phyloP scores from a whole-genome alignment of 2,113 vertebrate genomes.

The Etia nguti region DNA sequence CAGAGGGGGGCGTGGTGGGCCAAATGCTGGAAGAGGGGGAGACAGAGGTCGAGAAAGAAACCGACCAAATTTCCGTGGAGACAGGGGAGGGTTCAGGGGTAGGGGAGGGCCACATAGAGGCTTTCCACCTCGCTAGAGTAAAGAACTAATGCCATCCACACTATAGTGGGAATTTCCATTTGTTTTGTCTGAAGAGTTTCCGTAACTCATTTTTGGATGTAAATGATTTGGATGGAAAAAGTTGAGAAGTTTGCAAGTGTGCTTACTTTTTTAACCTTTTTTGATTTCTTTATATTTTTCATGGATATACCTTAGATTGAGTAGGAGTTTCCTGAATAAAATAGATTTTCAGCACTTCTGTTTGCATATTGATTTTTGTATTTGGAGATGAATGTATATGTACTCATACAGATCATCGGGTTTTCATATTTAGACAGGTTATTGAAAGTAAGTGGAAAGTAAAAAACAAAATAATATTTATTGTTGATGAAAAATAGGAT shows the following conservation, averaged over 20 bases:
- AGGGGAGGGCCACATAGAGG: constrained; percentile 89
- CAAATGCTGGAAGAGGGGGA: constrained; percentile 83
- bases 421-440: neutral
- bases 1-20: constrained; percentile 86
- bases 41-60: constrained; percentile 91
- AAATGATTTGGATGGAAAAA: neutral
- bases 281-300: neutral
- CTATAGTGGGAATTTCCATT: neutral
- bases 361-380: neutral
- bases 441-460: neutral
- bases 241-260: neutral
- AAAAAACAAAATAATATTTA: too few species aligned
- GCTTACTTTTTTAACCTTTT: neutral
- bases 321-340: constrained; percentile 20
- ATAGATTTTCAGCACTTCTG: neutral
- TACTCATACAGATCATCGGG: neutral
- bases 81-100: constrained; percentile 89
- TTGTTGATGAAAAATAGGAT: neutral
- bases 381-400: neutral
- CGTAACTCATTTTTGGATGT: neutral
- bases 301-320: neutral
- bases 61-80: constrained; percentile 90
- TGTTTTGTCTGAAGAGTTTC: neutral
- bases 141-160: neutral
- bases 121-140: constrained; percentile 82